phyloP scores from a whole-genome alignment of 2,888 invertebrate genomes.

The Nomada hirtipes region DNA sequence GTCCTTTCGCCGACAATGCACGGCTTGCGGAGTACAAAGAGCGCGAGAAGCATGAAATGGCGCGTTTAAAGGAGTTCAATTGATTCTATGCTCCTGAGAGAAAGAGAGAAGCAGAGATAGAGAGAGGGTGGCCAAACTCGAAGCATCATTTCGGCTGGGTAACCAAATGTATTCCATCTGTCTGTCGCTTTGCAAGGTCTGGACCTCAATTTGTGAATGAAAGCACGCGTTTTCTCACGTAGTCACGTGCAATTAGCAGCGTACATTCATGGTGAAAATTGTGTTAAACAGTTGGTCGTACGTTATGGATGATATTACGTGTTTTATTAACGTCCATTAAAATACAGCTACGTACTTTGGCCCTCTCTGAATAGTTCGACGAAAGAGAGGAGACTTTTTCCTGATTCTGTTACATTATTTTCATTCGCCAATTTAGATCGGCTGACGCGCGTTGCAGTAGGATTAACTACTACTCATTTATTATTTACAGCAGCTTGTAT shows the following conservation, averaged over 20 bases:
- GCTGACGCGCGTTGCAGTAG: too few species aligned
- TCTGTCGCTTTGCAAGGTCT: background rate
- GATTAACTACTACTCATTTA: too few species aligned
- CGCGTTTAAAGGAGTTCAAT: conserved; percentile 52
- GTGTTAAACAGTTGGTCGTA: background rate
- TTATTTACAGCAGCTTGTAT: too few species aligned
- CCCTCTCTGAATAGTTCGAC: conserved; percentile 6
- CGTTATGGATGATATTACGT: conserved; percentile 7
- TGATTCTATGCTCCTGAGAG: conserved; percentile 23
- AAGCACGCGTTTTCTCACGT: conserved; percentile 3
- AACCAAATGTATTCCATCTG: conserved; percentile 6
- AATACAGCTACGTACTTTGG: background rate
- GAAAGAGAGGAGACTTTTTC: background rate
- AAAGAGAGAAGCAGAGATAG: background rate
- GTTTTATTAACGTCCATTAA: background rate
- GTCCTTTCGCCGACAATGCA: conserved; percentile 45
- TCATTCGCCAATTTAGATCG: background rate
- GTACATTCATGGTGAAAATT: conserved; percentile 2
- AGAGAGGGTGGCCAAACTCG: conserved; percentile 32
- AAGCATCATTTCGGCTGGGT: conserved; percentile 3
- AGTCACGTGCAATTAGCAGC: conserved; percentile 20
- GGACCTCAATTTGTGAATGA: conserved; percentile 21
- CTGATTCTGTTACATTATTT: background rate
- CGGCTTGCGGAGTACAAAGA: conserved; percentile 17
- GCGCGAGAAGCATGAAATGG: conserved; percentile 34